These are phyloP conservation scores for Plagodis pulveraria DNA, from an alignment of 2,888 invertebrate species.

Conservation along the genomic window DNA sequence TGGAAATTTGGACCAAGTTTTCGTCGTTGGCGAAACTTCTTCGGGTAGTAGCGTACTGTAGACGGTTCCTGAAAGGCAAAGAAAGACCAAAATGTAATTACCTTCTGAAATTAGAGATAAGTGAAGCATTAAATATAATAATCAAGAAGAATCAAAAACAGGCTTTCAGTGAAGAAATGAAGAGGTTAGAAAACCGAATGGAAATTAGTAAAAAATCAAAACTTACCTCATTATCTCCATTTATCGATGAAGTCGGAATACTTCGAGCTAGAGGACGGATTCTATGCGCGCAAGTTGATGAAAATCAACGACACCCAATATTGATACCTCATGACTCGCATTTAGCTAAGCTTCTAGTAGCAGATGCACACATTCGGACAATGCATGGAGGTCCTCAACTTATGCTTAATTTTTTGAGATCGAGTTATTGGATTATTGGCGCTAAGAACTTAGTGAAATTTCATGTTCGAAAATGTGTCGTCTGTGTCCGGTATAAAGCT, in stretches of 20 bases:
- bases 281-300: background rate
- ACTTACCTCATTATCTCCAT: background rate
- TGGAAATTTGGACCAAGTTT: too few species aligned
- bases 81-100: too few species aligned
- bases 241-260: background rate
- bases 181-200: background rate
- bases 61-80: too few species aligned
- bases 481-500: background rate
- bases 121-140: background rate
- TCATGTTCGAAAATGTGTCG: background rate
- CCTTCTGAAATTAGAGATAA: background rate
- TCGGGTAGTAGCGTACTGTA: too few species aligned
- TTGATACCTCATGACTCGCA: background rate
- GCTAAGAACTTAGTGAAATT: background rate
- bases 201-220: background rate
- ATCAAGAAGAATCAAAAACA: background rate
- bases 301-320: background rate
- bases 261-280: background rate
- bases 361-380: background rate
- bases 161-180: background rate
- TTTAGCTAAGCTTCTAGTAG: background rate
- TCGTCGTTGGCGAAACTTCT: too few species aligned
- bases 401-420: background rate
- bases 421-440: conserved; percentile 1
- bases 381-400: background rate